Conservation (phyloP, 2,888 invertebrate species). For the Galerucella pusilla region DNA sequence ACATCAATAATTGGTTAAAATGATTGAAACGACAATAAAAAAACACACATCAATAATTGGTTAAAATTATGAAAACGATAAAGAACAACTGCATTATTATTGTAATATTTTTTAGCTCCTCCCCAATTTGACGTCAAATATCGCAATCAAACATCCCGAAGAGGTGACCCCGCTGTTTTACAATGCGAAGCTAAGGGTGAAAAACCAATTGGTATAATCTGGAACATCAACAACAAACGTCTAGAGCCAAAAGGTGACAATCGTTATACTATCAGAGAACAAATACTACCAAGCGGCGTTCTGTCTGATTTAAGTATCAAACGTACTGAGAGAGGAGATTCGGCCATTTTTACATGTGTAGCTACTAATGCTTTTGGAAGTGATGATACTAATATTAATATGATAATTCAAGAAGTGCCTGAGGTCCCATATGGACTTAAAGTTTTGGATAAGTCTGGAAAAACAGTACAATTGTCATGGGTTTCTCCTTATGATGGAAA, state of each 20-base stretch:
- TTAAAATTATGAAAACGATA: too few species aligned
- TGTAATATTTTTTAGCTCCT: conserved; percentile 73
- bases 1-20: too few species aligned
- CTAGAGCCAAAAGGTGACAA: conserved; percentile 92
- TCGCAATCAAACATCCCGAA: conserved; percentile 89
- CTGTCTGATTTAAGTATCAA: conserved; percentile 90
- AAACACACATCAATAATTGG: too few species aligned
- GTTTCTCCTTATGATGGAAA: conserved; percentile 93
- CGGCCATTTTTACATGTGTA: conserved; percentile 90
- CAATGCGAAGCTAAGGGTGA: conserved; percentile 95
- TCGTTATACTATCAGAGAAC: conserved; percentile 86
- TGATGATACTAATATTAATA: conserved; percentile 94
- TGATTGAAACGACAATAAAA: too few species aligned
- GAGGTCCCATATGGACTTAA: conserved; percentile 90
- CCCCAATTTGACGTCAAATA: conserved; percentile 94
- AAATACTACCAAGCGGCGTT: conserved; percentile 88
- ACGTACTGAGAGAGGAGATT: conserved; percentile 88
- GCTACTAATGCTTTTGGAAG: conserved; percentile 94
- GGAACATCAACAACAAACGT: conserved; percentile 95
- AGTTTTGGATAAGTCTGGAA: conserved; percentile 90
- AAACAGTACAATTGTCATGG: conserved; percentile 92
- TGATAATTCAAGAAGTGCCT: conserved; percentile 93
- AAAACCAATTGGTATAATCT: conserved; percentile 92
- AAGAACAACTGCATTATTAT: too few species aligned
- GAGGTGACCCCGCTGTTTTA: conserved; percentile 89